Evolutionary conservation across 2,113 vertebrate species (phyloP).

Genomic region (Ailurus styani): DNA sequence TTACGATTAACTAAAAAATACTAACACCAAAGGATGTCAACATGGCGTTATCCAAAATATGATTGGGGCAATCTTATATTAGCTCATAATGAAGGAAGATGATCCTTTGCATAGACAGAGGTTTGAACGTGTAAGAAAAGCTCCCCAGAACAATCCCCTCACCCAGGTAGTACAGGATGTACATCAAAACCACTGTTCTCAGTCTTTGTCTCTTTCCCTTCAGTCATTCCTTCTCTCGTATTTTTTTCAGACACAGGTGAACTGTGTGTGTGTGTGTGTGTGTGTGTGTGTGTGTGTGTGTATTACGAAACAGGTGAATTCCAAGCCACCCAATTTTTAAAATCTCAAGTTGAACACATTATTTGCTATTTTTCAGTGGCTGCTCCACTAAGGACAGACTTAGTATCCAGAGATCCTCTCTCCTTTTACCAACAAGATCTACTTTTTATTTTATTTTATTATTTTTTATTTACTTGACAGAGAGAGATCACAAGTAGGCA

Average conservation of each 20-base stretch:
- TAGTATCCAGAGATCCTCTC: neutral
- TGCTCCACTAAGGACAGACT: neutral
- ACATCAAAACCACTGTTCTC: neutral
- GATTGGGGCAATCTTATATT: neutral
- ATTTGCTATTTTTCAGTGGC: neutral
- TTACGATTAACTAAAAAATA: neutral
- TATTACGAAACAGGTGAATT: neutral
- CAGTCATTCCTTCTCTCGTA: neutral
- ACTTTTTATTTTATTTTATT: too few relatives aligned
- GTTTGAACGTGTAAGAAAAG: neutral
- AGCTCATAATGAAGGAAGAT: neutral
- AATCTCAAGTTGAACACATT: neutral
- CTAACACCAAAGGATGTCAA: neutral
- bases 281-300: neutral
- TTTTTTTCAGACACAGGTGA: neutral
- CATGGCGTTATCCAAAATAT: neutral
- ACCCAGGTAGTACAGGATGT: neutral
- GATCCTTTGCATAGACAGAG: neutral
- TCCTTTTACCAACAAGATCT: neutral
- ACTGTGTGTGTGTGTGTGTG: neutral
- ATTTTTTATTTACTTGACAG: too few relatives aligned
- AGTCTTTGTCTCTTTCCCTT: neutral
- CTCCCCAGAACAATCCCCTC: neutral
- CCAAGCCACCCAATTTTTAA: neutral
- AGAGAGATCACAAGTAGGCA: too few relatives aligned